Evolutionary conservation across 92 coral and sea anemone species (phyloP).

Genomic region (Chrysogorgia sp.): DNA sequence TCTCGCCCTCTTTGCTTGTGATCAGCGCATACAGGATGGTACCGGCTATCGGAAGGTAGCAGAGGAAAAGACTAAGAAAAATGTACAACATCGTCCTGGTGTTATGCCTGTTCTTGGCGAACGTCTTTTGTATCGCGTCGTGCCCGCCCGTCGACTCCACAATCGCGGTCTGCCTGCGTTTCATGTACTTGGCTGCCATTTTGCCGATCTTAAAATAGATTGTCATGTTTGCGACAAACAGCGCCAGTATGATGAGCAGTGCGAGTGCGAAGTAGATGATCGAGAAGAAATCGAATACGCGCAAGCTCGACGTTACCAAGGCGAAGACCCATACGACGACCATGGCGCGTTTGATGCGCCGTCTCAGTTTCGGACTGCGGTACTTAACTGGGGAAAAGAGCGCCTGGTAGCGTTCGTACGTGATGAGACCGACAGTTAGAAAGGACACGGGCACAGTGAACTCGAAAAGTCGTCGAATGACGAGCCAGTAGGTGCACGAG

Average conservation of each 20-base stretch:
- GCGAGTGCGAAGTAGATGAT: slow-evolving; percentile 19
- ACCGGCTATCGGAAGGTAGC: slow-evolving; percentile 31
- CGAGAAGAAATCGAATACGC: slow-evolving; percentile 11
- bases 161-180: neutral
- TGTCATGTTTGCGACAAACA: slow-evolving; percentile 12
- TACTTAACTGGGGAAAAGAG: slow-evolving; percentile 20
- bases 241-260: slow-evolving; percentile 12
- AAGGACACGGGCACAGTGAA: slow-evolving; percentile 40
- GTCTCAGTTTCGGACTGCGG: slow-evolving; percentile 8
- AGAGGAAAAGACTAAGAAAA: slow-evolving; percentile 21
- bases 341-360: slow-evolving; percentile 26
- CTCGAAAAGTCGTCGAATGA: slow-evolving; percentile 32
- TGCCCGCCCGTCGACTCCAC: neutral
- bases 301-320: slow-evolving; percentile 21
- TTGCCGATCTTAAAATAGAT: slow-evolving; percentile 32
- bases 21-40: slow-evolving; percentile 24
- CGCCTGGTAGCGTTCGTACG: slow-evolving; percentile 42
- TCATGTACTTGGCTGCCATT: slow-evolving; percentile 21
- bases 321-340: slow-evolving; percentile 24
- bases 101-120: slow-evolving; percentile 23
- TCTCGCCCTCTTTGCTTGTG: slow-evolving; percentile 1
- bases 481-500: slow-evolving; percentile 15
- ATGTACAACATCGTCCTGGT: slow-evolving; percentile 34
- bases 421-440: slow-evolving; percentile 27
- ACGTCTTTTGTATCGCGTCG: slow-evolving; percentile 6